phyloP scores from a whole-genome alignment of 2,888 invertebrate species.

The Lobophora halterata region DNA sequence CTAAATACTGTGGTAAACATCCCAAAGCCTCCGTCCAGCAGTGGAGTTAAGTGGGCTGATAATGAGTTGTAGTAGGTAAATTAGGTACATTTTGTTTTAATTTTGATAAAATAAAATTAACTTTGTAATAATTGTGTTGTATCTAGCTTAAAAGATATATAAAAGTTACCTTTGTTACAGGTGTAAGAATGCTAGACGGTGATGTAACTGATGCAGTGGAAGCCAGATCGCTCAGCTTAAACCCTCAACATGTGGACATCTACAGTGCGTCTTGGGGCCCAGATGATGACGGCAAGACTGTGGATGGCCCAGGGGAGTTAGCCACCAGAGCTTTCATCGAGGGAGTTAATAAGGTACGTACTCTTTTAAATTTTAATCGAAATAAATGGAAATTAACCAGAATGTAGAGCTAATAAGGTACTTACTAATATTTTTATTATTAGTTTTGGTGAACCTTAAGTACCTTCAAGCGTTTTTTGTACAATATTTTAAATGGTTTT shows the following conservation, averaged over 20 bases:
- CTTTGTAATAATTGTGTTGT: no score
- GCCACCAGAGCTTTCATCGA: constrained; percentile 97
- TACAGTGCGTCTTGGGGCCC: constrained; percentile 99
- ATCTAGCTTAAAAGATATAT: neutral
- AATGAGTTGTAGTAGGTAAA: no score
- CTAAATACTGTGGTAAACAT: no score
- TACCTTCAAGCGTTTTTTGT: no score
- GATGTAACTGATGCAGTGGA: constrained; percentile 99
- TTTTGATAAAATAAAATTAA: no score
- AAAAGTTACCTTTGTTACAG: constrained; percentile 59
- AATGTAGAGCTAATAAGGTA: no score
- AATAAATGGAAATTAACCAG: no score
- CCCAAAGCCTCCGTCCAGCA: no score
- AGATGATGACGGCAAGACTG: constrained; percentile 98
- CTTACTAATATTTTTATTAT: constrained; percentile 1
- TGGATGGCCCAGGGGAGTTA: constrained; percentile 97
- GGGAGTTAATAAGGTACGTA: constrained; percentile 92
- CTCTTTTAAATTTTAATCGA: no score
- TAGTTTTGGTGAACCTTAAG: neutral
- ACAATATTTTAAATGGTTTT: no score
- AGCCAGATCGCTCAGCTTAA: constrained; percentile 95
- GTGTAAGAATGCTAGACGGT: constrained; percentile 98
- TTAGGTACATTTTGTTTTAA: no score
- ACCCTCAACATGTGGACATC: constrained; percentile 98
- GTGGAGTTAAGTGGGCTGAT: no score